Percentiles rank a stretch among this genome's conserved stretches.
Conservation (phyloP, 2,888 invertebrate species). For the Scelioninae gen. 1 region DNA sequence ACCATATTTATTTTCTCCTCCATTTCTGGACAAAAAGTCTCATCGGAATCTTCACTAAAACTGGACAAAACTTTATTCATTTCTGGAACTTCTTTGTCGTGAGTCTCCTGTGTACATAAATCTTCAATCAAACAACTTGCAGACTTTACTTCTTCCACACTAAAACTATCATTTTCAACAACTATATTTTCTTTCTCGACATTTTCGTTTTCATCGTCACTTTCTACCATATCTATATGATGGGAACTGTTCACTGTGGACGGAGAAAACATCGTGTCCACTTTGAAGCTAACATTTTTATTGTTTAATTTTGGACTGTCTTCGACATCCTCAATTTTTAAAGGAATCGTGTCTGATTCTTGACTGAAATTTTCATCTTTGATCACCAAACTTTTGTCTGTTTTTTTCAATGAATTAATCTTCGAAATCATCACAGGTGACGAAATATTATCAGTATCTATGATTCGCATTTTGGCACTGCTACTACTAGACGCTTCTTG, state of each 20-base stretch:
- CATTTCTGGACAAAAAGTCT: conserved; percentile 28
- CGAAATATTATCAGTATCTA: no score
- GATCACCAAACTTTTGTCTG: no score
- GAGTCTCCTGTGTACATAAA: conserved; percentile 32
- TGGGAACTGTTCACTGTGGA: background rate
- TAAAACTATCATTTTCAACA: conserved; percentile 61
- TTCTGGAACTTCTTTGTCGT: background rate
- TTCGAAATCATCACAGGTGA: no score
- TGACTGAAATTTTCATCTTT: conserved; percentile 5
- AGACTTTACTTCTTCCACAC: conserved; percentile 55
- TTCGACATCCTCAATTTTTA: conserved; percentile 42
- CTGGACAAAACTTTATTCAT: background rate
- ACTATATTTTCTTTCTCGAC: conserved; percentile 22
- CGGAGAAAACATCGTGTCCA: background rate
- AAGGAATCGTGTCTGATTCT: conserved; percentile 8
- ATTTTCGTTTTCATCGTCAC: conserved; percentile 29
- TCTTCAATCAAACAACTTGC: conserved; percentile 74
- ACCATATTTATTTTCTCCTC: conserved; percentile 11
- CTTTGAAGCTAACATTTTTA: background rate
- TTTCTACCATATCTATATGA: conserved; percentile 65
- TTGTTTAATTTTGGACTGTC: conserved; percentile 9
- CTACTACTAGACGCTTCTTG: no score
- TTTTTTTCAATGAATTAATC: no score
- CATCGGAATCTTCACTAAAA: conserved; percentile 32
- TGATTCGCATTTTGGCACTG: no score